Evolutionary conservation across 2,888 invertebrate genomes (phyloP), one percentile per base, ranked within the genome.

Genomic region (Drosophila hawaiiensis): DNA sequence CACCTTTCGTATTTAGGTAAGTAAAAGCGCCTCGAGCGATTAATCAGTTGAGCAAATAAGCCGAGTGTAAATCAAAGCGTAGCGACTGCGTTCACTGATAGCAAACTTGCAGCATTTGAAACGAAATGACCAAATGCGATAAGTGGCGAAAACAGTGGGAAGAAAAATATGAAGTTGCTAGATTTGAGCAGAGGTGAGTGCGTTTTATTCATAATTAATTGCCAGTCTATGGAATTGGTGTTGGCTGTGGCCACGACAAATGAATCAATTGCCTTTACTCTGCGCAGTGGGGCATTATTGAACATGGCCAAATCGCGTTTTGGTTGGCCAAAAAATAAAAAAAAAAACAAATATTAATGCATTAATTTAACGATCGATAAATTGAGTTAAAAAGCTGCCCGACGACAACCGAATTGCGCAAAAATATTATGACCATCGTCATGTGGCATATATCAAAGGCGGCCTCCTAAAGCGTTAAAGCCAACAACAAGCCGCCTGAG

Each of bases 341-440:
- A 67, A 25, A 16, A 28, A 19, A 31, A 33, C 41, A 83, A 80
- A 73, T 41, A 25, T 80, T 72, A 82, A 86, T 89, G 84, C 90
- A 90, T 80, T 88, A 76, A 83, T 73, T 78, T 77, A 85, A 80
- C 83, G 81, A 81, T 76, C 90, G 90, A 91, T 88, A 87, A 90
- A 87, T 87, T 78, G 76, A 73, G 68, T 61, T 68, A 73, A 86
- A 84, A 83, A 83, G 84, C 90, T 61, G 82, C 68, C 68, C 80
- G 80, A 90, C 91, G 91, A 88, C 91, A 91, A 91, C 91, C 83
- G 92, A 86, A 90, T 91, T 91, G 91, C 92, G 91, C 92, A 91
- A 86, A 91, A 90, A 84, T 88, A 91, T 91, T 91, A 91, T 86
- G 90, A 84, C 84, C 90, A 88, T 86, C 91, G 88, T 76, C 88